Evolutionary conservation across 2,888 invertebrate species (phyloP), one percentile per base, ranked within the genome.

Genomic region (Heteropelma amictum): DNA sequence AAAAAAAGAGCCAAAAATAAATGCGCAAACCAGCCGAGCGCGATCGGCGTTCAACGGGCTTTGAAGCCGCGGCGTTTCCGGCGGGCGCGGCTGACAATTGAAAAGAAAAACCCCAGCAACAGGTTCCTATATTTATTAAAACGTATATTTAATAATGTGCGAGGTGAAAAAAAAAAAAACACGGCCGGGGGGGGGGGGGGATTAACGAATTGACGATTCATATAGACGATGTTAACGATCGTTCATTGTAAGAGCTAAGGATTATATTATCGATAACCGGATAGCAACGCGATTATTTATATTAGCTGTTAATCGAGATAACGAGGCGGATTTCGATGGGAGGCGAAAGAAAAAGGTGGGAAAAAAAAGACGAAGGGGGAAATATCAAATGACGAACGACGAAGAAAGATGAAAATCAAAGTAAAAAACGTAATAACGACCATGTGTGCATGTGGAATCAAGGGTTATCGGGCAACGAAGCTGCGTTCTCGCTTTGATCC

Each of bases 101-200:
- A 77, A 56, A 72, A 80, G 78, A 80, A 78, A 83, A 84, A 84
- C 87, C 86, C 87, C 87, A 88, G 83, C 83, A 86, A 86, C 86
- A 88, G 87, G 87, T 88, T 88, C 87, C 87, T 88, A 88, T 87
- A 86, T 86, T 86, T 84, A 86, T 86, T 86, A 86, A 86, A 81
- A 86, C n/a, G 80, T 86, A 86, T 82, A 86, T 86, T 86, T 87
- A 86, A 83, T 82, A 83, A 85, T 77, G 78, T n/a, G 79, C 81
- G 81, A 84, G 77, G 61, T 68, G 51, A 56, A 67, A 54, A 63
- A 69, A 63, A 68, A 54, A 63, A 64, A n/a, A n/a, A n/a, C n/a
- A n/a, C n/a, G n/a, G n/a, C n/a, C n/a, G n/a, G n/a, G n/a, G n/a
- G n/a, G n/a, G n/a, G n/a, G n/a, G n/a, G n/a, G 71, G 65, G 56